Percentiles rank a stretch among this genome's conserved stretches.
phyloP scores from a whole-genome alignment of 92 coral and sea anemone species.

The Paramuricea clavata region DNA sequence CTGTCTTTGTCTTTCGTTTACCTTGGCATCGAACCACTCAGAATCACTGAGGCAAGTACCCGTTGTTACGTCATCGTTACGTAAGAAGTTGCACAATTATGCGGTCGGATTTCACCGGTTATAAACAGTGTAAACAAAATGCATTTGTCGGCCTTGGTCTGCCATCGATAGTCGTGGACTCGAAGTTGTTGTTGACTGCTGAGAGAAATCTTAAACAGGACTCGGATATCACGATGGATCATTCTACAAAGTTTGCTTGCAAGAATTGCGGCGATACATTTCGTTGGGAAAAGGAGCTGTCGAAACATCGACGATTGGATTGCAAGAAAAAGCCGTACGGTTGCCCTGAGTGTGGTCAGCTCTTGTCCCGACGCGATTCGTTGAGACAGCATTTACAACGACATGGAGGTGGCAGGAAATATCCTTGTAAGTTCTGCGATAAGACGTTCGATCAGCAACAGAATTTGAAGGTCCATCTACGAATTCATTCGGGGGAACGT shows the following conservation, averaged over 20 bases:
- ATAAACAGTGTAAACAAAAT: constrained; percentile 3
- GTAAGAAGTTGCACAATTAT: background rate
- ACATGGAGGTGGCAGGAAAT: constrained; percentile 32
- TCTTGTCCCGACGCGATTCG: constrained; percentile 32
- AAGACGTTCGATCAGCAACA: constrained; percentile 37
- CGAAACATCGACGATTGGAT: constrained; percentile 30
- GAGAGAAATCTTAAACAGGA: background rate
- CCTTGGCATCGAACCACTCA: too few relatives aligned
- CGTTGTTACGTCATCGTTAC: background rate
- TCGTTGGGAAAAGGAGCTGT: constrained; percentile 26
- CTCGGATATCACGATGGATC: background rate
- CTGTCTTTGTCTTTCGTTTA: too few relatives aligned
- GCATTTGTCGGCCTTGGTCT: background rate
- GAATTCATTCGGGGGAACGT: constrained; percentile 31
- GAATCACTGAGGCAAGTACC: background rate
- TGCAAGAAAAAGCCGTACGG: constrained; percentile 41
- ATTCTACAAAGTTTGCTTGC: background rate
- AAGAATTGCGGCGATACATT: constrained; percentile 22
- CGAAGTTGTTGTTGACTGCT: background rate
- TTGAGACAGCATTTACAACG: constrained; percentile 34
- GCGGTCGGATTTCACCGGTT: background rate
- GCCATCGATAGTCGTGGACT: background rate
- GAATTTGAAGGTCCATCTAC: constrained; percentile 28
- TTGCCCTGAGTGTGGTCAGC: constrained; percentile 43
- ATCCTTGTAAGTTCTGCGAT: constrained; percentile 18